Evolutionary conservation across 2,888 invertebrate genomes (phyloP).

Genomic region (Notocelia uddmanniana): DNA sequence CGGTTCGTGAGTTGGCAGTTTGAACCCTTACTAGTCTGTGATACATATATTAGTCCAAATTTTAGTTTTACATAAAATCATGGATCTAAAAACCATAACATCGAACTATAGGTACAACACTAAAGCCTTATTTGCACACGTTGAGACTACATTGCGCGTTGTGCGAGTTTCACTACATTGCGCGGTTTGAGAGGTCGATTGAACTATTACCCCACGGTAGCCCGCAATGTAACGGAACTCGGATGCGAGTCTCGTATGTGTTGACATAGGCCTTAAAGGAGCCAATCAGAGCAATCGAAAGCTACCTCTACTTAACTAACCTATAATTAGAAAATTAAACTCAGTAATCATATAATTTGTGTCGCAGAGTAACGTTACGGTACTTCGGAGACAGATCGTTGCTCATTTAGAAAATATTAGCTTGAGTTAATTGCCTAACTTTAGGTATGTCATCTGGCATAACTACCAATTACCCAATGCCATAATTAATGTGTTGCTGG

Average conservation of each 20-base stretch:
- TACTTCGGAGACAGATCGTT: constrained; percentile 65
- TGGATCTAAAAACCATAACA: background rate
- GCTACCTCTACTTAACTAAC: constrained; percentile 5
- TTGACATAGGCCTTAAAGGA: no score
- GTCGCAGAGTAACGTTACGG: constrained; percentile 56
- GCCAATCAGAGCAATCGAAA: constrained; percentile 29
- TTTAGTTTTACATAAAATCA: constrained; percentile 28
- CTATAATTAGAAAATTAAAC: constrained; percentile 34
- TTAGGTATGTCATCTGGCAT: constrained; percentile 60
- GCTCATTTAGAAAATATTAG: constrained; percentile 69
- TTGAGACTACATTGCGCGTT: no score
- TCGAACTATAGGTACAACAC: background rate
- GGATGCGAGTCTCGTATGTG: no score
- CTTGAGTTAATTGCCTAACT: constrained; percentile 66
- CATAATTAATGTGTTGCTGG: constrained; percentile 52
- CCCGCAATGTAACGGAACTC: no score
- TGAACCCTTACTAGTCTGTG: no score
- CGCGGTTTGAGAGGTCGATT: no score
- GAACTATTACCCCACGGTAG: no score
- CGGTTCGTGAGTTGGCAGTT: no score
- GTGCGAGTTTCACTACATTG: no score
- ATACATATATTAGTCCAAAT: background rate
- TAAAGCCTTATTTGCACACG: no score
- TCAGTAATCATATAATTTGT: constrained; percentile 44
- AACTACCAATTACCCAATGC: constrained; percentile 59